phyloP scores from a whole-genome alignment of 1,140 invertebrate species.

The Drosophila busckii region DNA sequence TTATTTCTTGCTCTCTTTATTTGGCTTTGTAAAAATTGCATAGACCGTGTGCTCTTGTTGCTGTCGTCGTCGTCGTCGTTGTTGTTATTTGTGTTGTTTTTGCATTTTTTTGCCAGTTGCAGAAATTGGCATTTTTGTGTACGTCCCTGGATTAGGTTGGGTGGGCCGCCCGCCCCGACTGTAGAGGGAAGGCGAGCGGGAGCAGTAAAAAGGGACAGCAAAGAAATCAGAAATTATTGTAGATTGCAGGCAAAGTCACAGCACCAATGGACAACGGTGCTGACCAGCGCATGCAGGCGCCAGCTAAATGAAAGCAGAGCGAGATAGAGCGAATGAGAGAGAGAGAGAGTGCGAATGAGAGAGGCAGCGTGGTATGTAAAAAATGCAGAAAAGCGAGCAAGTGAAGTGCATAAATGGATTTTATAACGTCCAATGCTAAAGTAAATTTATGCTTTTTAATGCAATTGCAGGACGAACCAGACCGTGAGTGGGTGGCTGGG shows the following conservation, averaged over 20 bases:
- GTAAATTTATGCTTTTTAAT: slow-evolving; percentile 78
- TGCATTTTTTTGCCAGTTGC: slow-evolving; percentile 43
- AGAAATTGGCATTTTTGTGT: slow-evolving; percentile 65
- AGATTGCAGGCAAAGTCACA: slow-evolving; percentile 51
- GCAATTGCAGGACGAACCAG: slow-evolving; percentile 73
- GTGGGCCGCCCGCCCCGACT: too few relatives aligned
- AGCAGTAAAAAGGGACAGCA: slow-evolving; percentile 44
- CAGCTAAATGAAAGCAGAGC: slow-evolving; percentile 13
- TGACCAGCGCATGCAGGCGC: slow-evolving; percentile 66
- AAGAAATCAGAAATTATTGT: slow-evolving; percentile 77
- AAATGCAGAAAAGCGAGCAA: slow-evolving; percentile 52
- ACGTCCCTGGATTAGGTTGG: too few relatives aligned
- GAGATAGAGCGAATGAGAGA: background rate
- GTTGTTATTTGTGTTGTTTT: background rate
- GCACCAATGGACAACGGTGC: slow-evolving; percentile 28
- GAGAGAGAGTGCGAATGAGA: background rate
- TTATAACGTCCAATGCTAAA: slow-evolving; percentile 75
- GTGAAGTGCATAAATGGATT: slow-evolving; percentile 77
- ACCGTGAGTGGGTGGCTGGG: slow-evolving; percentile 59
- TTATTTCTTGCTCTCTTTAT: slow-evolving; percentile 1
- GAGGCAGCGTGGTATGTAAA: too few relatives aligned
- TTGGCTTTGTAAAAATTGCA: slow-evolving; percentile 60
- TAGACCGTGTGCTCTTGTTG: slow-evolving; percentile 22
- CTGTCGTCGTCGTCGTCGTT: slow-evolving; percentile 4
- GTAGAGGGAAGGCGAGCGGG: too few relatives aligned